Evolutionary conservation across 2,797 vertebrate genomes (phyloP).

Genomic region (Alectoris magna): DNA sequence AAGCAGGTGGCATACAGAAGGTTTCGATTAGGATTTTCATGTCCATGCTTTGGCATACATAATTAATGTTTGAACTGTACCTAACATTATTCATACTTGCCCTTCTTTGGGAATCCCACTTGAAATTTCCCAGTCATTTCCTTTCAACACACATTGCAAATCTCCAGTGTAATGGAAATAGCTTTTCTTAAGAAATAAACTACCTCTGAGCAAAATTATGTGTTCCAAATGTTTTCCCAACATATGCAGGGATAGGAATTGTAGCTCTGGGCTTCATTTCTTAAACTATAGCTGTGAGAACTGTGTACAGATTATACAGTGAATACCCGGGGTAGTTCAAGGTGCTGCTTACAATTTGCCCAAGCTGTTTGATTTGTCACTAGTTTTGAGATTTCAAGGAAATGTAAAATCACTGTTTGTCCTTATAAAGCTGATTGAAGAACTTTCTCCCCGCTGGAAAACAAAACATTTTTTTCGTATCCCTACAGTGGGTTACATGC

Average conservation of each 20-base stretch:
- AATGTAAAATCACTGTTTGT: not conserved
- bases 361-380: not conserved
- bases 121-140: slow-evolving; percentile 34
- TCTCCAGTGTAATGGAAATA: not conserved
- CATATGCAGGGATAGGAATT: not conserved
- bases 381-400: not conserved
- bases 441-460: not conserved
- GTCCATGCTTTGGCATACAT: not conserved
- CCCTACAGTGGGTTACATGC: not conserved
- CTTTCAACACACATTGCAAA: fast-evolving
- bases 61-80: not conserved
- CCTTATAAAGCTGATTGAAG: not conserved
- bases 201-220: not conserved
- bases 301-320: not conserved
- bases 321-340: not conserved
- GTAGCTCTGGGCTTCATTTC: not conserved
- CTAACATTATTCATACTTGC: not conserved
- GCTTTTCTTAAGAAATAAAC: not conserved
- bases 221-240: not conserved
- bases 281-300: not conserved
- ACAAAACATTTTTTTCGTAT: not conserved
- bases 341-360: not conserved
- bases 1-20: not conserved
- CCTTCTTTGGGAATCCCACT: not conserved
- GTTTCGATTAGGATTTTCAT: not conserved